Base-by-base conservation (phyloP, 2,888 invertebrate genomes). In the Aphrophora alni region DNA sequence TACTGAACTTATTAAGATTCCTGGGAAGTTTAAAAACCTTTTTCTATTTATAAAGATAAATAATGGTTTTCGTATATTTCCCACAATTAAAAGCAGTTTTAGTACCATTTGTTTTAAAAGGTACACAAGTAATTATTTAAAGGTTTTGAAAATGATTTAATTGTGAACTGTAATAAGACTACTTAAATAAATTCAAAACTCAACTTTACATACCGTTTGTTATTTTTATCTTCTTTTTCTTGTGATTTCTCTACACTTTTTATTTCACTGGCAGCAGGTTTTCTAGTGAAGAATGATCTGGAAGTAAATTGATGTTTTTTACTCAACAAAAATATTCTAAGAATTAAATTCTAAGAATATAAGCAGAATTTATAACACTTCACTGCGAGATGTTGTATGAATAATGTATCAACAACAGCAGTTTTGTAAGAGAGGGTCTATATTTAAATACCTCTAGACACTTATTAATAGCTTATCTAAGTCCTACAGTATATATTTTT, bases 261-360 rank as follows among this genome's bases (percentile, higher is more conserved):
- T n/a, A 72, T 72, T 14, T 84, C 84, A 75, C 84, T 85, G 51
- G 85, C 85, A 24, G 85, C 80, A 17, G 87, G 84, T 25, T 86
- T 83, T 85, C 86, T 88, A 71, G 86, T 86, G 84, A 90, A 90
- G 84, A 89, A 90, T 38, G 89, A 89, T 77, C 89, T 90, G 82
- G 38, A 83, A 84, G 38, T 24, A 59, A 68, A 28, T 38, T 75
- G 21, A 75, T 17, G 10, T 14, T 44, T 33, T 33, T 33, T 33
- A 33, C n/a, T n/a, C n/a, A n/a, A n/a, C n/a, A n/a, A n/a, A n/a
- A n/a, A n/a, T n/a, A n/a, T n/a, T n/a, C n/a, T n/a, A n/a, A n/a
- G n/a, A n/a, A n/a, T n/a, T n/a, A n/a, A n/a, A n/a, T n/a, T n/a
- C n/a, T n/a, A n/a, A n/a, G n/a, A n/a, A n/a, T n/a, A n/a, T n/a